These are phyloP conservation scores for Drosophila eugracilis DNA, from an alignment of 1,140 invertebrate species.

Conservation along the genomic window DNA sequence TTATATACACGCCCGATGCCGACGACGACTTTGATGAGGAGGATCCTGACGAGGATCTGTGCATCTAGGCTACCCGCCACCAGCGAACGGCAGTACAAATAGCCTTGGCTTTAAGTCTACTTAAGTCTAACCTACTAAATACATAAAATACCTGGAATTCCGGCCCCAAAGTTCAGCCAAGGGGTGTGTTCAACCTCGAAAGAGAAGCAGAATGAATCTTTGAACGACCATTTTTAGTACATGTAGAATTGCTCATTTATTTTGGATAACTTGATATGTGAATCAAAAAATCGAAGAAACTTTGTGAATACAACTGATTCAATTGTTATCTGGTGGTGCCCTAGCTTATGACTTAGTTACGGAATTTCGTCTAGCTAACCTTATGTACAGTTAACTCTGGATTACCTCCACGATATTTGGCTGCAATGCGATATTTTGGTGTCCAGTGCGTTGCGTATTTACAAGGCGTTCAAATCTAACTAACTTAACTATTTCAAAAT, in stretches of 20 bases:
- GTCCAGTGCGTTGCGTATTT: constrained; percentile 48
- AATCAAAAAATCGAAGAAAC: constrained; percentile 46
- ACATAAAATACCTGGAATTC: constrained; percentile 41
- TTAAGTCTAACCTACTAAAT: constrained; percentile 52
- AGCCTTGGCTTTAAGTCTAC: constrained; percentile 78
- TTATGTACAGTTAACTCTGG: constrained; percentile 29
- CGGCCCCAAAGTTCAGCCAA: constrained; percentile 19
- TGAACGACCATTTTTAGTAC: constrained; percentile 34
- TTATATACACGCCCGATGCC: constrained; percentile 86
- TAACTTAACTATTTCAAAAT: constrained; percentile 34
- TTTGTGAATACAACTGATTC: constrained; percentile 30
- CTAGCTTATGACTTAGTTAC: constrained; percentile 51
- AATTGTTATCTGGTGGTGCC: constrained; percentile 37
- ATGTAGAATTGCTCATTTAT: constrained; percentile 53
- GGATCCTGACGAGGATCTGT: constrained; percentile 86
- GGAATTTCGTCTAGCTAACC: constrained; percentile 44
- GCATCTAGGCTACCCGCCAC: constrained; percentile 54
- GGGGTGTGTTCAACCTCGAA: constrained; percentile 10
- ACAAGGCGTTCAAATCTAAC: constrained; percentile 39
- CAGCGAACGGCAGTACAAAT: constrained; percentile 75
- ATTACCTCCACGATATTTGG: constrained; percentile 23
- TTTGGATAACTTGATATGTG: constrained; percentile 52
- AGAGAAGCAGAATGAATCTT: constrained; percentile 21
- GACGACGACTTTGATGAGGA: constrained; percentile 87
- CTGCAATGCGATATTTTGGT: constrained; percentile 34